These are phyloP conservation scores for Caprella mutica DNA, from an alignment of 2,888 invertebrate genomes.

Conservation along the genomic window DNA sequence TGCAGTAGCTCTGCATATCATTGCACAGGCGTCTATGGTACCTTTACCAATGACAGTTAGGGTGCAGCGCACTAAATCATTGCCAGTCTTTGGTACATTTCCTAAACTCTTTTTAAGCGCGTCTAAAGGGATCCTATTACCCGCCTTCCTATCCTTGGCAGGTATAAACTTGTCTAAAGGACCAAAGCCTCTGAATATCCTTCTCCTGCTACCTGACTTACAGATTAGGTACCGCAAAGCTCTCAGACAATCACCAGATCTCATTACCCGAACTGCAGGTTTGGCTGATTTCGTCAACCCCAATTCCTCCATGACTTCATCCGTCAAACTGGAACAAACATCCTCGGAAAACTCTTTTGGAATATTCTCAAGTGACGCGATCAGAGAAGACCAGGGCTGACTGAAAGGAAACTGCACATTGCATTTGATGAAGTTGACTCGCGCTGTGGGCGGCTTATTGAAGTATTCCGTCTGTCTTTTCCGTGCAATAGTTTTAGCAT, in stretches of 20 bases:
- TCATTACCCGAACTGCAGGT: background rate
- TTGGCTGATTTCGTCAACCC: background rate
- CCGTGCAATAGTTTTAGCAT: conserved; percentile 3
- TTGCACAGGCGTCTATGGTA: conserved; percentile 21
- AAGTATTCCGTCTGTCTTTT: conserved; percentile 14
- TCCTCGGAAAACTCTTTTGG: background rate
- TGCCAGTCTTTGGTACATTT: too few relatives aligned
- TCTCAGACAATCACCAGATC: background rate
- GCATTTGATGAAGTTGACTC: conserved; percentile 68
- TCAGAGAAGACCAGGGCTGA: conserved; percentile 64
- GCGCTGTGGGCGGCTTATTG: conserved; percentile 66
- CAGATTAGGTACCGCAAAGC: background rate
- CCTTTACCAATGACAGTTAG: conserved; percentile 20
- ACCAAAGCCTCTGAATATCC: conserved; percentile 6
- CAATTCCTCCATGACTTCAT: background rate
- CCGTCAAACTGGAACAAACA: background rate
- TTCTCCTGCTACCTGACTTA: background rate
- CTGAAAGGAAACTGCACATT: conserved; percentile 65
- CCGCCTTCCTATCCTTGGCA: too few relatives aligned
- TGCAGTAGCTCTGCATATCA: conserved; percentile 20
- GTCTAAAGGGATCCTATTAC: too few relatives aligned
- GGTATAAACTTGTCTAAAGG: too few relatives aligned
- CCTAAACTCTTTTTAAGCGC: too few relatives aligned
- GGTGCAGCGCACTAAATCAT: conserved; percentile 1
- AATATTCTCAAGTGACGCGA: conserved; percentile 38